Evolutionary conservation across 2,797 vertebrate genomes (phyloP).

Genomic region (Hipposideros larvatus): DNA sequence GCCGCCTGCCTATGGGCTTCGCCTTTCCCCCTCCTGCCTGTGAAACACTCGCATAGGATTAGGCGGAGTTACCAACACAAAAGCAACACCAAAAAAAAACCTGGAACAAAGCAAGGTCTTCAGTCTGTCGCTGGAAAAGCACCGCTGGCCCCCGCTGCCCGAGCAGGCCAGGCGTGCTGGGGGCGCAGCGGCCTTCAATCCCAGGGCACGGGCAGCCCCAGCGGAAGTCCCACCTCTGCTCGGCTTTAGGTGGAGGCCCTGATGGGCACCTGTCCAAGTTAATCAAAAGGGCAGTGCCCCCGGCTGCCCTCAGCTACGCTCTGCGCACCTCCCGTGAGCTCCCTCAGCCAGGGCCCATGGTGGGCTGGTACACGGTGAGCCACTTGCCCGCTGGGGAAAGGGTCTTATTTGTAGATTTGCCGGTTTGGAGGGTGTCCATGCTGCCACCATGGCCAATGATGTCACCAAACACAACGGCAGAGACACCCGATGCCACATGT

Average conservation of each 20-base stretch:
- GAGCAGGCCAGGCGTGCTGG: background rate
- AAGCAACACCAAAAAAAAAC: background rate
- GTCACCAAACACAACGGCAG: too few relatives aligned
- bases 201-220: background rate
- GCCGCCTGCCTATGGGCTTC: too few relatives aligned
- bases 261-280: background rate
- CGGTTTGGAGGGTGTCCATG: too few relatives aligned
- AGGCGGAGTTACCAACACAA: background rate
- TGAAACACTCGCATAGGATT: rapidly evolving
- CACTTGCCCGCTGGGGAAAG: background rate
- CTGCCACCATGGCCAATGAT: too few relatives aligned
- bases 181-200: background rate
- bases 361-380: background rate
- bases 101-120: background rate
- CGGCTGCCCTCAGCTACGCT: background rate
- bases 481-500: too few relatives aligned
- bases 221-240: background rate
- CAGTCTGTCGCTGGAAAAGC: too few relatives aligned
- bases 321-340: too few relatives aligned
- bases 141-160: background rate
- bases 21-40: background rate
- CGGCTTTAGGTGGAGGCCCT: background rate
- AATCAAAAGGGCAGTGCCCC: background rate
- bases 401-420: background rate
- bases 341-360: background rate